These are phyloP conservation scores for Platichthys flesus DNA, from an alignment of 2,113 vertebrate species.

Conservation along the genomic window DNA sequence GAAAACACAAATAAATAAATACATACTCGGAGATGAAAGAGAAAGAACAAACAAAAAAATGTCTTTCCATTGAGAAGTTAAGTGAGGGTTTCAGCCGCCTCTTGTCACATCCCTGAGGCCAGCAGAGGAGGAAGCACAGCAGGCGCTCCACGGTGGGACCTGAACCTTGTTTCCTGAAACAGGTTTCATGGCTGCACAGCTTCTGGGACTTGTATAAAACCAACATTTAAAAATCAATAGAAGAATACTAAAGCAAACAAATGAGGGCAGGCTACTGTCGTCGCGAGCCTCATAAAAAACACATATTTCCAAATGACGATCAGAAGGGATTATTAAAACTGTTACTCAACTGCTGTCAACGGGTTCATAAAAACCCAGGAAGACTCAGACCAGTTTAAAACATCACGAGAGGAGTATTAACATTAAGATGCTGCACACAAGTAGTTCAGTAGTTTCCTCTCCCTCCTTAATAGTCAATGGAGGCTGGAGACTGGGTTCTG, in stretches of 20 bases:
- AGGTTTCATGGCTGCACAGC: background rate
- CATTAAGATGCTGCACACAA: background rate
- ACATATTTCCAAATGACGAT: constrained; percentile 3
- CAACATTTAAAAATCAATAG: constrained; percentile 16
- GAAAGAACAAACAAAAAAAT: too few relatives aligned
- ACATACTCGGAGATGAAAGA: too few relatives aligned
- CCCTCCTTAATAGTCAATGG: background rate
- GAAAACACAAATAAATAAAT: background rate
- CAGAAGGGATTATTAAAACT: background rate
- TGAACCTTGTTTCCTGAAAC: constrained; percentile 26
- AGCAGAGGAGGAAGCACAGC: constrained; percentile 14
- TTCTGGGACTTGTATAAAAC: background rate
- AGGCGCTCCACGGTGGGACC: constrained; percentile 36
- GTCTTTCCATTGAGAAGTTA: constrained; percentile 37
- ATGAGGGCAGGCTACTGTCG: background rate
- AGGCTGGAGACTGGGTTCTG: too few relatives aligned
- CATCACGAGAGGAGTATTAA: background rate
- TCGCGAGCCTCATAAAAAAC: background rate
- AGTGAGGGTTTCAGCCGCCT: constrained; percentile 44
- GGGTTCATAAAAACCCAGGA: background rate
- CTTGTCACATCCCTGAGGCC: constrained; percentile 29
- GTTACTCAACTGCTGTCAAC: constrained; percentile 1
- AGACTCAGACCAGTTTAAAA: background rate
- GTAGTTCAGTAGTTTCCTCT: background rate
- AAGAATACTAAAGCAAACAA: background rate